Percentiles rank a stretch among this genome's conserved stretches.
phyloP scores from a whole-genome alignment of 2,113 vertebrate species.

The Cebus imitator region DNA sequence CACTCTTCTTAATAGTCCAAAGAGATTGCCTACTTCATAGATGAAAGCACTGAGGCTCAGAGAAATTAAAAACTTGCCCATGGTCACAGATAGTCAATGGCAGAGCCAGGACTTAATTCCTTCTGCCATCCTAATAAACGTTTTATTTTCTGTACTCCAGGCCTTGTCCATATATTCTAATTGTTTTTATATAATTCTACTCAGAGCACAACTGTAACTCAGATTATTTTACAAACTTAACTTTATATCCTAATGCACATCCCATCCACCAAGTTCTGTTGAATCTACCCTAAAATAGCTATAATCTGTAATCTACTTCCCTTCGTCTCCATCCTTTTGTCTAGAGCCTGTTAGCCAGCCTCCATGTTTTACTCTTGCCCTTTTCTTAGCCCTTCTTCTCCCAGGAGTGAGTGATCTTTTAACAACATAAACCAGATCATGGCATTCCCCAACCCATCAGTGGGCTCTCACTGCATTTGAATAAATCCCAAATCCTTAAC shows the following conservation, averaged over 20 bases:
- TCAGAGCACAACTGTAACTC: not conserved
- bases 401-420: not conserved
- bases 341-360: not conserved
- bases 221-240: not conserved
- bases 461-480: not conserved
- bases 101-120: not conserved
- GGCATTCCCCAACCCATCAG: not conserved
- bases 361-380: not conserved
- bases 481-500: not conserved
- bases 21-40: not conserved
- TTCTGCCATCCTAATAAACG: not conserved
- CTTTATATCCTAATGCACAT: not conserved
- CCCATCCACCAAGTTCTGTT: not conserved
- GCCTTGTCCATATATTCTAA: not conserved
- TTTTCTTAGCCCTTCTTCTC: not conserved
- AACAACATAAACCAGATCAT: not conserved
- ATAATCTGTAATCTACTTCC: not conserved
- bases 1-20: not conserved
- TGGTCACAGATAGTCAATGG: not conserved
- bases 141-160: not conserved
- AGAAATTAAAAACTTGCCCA: not conserved
- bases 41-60: not conserved
- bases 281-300: not conserved
- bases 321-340: not conserved
- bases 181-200: not conserved